Evolutionary conservation across 1,140 invertebrate genomes (phyloP), one percentile per base, ranked within the genome.

Genomic region (Mylabris phalerata): DNA sequence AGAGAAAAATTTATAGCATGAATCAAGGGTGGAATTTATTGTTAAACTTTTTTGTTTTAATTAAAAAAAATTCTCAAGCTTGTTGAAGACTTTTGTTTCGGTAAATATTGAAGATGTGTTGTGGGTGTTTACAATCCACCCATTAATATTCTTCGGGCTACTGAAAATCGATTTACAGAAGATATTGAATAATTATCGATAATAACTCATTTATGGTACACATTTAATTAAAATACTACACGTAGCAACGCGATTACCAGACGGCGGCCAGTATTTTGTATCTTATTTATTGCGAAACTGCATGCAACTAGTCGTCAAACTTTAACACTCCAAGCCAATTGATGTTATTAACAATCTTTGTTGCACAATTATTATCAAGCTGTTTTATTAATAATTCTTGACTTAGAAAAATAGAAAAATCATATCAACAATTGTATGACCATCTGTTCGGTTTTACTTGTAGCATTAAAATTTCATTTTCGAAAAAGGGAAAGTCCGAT

Each of bases 131-230:
- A 32, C 32, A 32, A 7, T 7, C 32, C 32, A 32, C 32, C 32
- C 32, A 58, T 58, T 58, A 58, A 58, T 50, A 58, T 44, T 58
- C 56, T 27, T 48, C 43, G 4, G 32, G 56, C 56, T 58, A 58
- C 56, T 58, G 56, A 24, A 51, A 51, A 58, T 50, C 56, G 56
- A 58, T 58, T 58, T 48, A 50, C 38, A 13, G 48, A 47, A 58
- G 56, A 58, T 58, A 58, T 58, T 58, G 56, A 58, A 58, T 58
- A 58, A 58, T 58, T 58, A 58, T 58, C 49, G 38, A 49, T 58
- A 50, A 58, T 58, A 58, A 58, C 56, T 58, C 56, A 58, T 50
- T 51, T 58, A 58, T 58, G 48, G 56, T 43, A 44, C 48, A 42
- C 42, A 58, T 41, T 58, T 51, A 58, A 58, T 58, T 58, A 58